phyloP scores from a whole-genome alignment of 2,888 invertebrate genomes.

The Dolichopus griseipennis region DNA sequence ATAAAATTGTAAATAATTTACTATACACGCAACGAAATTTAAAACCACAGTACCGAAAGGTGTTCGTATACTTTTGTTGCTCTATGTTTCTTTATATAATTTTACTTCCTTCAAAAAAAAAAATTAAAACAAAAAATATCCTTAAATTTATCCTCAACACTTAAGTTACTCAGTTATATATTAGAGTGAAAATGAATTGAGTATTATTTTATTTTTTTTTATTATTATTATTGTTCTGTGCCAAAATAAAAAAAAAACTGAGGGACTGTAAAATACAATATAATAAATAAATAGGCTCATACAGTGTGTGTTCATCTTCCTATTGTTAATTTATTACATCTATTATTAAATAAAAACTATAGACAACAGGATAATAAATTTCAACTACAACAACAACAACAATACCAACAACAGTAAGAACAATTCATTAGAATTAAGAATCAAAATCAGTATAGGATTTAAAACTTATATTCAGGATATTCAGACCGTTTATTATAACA shows the following conservation, averaged over 20 bases:
- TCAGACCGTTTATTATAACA: background rate
- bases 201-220: too few relatives aligned
- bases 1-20: too few relatives aligned
- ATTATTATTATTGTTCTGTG: background rate
- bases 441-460: background rate
- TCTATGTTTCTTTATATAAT: too few relatives aligned
- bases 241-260: background rate
- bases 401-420: background rate
- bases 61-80: too few relatives aligned
- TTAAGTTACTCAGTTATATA: background rate
- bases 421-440: background rate
- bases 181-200: background rate
- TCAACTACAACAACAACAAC: background rate
- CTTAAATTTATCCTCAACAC: background rate
- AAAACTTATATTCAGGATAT: background rate
- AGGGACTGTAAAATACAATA: background rate
- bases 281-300: background rate
- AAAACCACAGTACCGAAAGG: too few relatives aligned
- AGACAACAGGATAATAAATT: background rate
- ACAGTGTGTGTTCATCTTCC: constrained; percentile 1
- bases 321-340: background rate
- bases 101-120: too few relatives aligned
- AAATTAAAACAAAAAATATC: background rate
- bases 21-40: too few relatives aligned
- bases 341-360: constrained; percentile 6